A percentile compares a stretch with the other conserved stretches of the same genome.
Evolutionary conservation across 2,797 vertebrate species (phyloP).

Genomic region (Chrysolophus pictus): DNA sequence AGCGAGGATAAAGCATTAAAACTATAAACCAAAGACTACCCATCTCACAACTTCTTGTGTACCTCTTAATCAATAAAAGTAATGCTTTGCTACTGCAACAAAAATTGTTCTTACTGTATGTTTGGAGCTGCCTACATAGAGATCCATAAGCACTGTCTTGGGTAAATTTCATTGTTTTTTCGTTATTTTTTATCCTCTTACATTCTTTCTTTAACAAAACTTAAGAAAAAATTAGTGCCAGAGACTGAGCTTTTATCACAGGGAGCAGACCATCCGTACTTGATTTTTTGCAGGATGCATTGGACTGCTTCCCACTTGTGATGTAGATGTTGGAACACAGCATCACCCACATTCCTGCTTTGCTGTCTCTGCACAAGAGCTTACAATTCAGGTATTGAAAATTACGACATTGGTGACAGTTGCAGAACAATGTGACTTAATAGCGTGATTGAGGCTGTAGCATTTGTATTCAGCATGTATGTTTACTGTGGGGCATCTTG

Average conservation of each 20-base stretch:
- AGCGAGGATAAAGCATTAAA: neutral
- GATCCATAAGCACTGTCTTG: neutral
- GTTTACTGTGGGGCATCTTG: slow-evolving; percentile 61
- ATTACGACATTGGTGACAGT: neutral
- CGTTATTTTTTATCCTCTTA: neutral
- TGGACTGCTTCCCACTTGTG: neutral
- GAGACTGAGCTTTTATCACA: neutral
- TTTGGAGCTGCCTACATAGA: neutral
- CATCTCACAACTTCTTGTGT: neutral
- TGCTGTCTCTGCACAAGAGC: neutral
- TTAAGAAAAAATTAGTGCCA: neutral
- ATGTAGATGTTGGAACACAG: neutral
- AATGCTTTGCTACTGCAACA: neutral
- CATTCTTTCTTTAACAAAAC: neutral
- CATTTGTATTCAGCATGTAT: slow-evolving; percentile 32
- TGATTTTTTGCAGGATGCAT: rapidly evolving
- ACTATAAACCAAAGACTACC: neutral
- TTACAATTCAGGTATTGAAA: slow-evolving; percentile 40
- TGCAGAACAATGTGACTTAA: slow-evolving; percentile 41
- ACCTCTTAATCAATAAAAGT: neutral
- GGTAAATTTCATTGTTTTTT: neutral
- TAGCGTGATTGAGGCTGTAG: slow-evolving; percentile 8
- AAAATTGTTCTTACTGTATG: neutral
- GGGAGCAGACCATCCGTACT: neutral
- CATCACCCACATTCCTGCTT: neutral